Evolutionary conservation across 2,888 invertebrate genomes (phyloP), one percentile per base, ranked within the genome.

Genomic region (Schizaphis graminum): DNA sequence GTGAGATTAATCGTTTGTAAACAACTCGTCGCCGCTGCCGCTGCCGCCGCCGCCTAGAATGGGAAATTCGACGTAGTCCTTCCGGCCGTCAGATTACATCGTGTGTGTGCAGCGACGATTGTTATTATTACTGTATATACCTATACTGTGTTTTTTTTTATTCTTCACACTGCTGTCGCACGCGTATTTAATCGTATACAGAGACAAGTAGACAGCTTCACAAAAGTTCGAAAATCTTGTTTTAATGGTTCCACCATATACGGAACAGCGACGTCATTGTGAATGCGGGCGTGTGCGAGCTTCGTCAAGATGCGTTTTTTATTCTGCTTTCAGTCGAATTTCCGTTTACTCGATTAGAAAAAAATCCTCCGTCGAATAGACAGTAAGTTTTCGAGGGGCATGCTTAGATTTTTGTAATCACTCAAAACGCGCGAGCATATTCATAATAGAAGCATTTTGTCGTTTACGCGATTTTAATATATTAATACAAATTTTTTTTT

Each of bases 1-100:
- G 47, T 35, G 57, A 90, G 90, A 90, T 90, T 67, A 90, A 90
- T 77, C 67, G 49, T 90, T 77, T 35, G 67, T 26, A 89, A 61
- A 89, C 89, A 61, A 61, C 28, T 44, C 61, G 21, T n/a, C 61
- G 26, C 57, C 57, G 26, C 57, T 8, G 8, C 26, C 1, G 13
- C 67, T n/a, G 26, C 57, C 57, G 26, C 57, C 26, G 8, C 26
- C 1, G 13, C 67, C 2, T 4, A 8, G 35, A 35, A 35, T 61
- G 56, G 47, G n/a, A 26, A 77, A 49, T 35, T 35, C 26, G 10
- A 77, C 49, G 13, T 26, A 67, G 90, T 47, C 67, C 67, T 26
- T n/a, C n/a, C 10, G 44, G 61, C 44, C 61, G 11, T 53, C 28
- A 67, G 61, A 61, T 57, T 57, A 57, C n/a, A 26, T 10, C 28